Conservation (phyloP, 2,888 invertebrate species). For the Actias luna region DNA sequence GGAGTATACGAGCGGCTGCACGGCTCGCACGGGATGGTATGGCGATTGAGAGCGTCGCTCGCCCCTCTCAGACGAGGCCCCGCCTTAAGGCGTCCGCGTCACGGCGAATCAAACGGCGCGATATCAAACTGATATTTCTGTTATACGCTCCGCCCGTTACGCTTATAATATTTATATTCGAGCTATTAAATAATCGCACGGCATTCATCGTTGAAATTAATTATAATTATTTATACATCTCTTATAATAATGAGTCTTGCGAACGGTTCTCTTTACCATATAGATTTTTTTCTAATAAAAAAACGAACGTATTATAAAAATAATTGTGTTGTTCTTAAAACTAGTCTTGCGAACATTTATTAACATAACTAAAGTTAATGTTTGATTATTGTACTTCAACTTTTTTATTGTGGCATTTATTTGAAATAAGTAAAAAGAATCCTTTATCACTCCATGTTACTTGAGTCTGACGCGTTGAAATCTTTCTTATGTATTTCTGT, state of each 20-base stretch:
- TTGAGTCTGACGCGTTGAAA: slow-evolving; percentile 48
- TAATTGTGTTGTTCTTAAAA: not conserved
- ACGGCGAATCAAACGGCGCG: slow-evolving; percentile 76
- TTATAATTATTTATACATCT: slow-evolving; percentile 35
- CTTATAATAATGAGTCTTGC: not conserved
- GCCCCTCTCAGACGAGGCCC: slow-evolving; percentile 62
- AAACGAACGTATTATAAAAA: not conserved
- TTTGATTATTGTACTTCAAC: not conserved
- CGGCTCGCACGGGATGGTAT: slow-evolving; percentile 65
- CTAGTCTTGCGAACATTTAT: not conserved
- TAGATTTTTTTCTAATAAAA: slow-evolving; percentile 11
- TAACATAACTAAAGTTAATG: not conserved
- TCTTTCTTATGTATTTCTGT: slow-evolving; percentile 39
- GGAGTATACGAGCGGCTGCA: slow-evolving; percentile 50
- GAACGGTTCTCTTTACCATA: not conserved
- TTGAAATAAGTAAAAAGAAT: not conserved
- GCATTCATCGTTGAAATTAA: slow-evolving; percentile 57
- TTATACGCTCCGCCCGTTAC: slow-evolving; percentile 70
- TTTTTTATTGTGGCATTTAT: not conserved
- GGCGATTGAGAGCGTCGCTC: slow-evolving; percentile 40
- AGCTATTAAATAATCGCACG: slow-evolving; percentile 72
- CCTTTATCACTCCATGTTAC: slow-evolving; percentile 17
- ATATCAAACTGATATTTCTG: slow-evolving; percentile 78
- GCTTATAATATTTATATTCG: slow-evolving; percentile 77
- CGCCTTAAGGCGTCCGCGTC: slow-evolving; percentile 74